Evolutionary conservation across 2,113 vertebrate species (phyloP).

Genomic region (Stomatorhinus ivindoensis): DNA sequence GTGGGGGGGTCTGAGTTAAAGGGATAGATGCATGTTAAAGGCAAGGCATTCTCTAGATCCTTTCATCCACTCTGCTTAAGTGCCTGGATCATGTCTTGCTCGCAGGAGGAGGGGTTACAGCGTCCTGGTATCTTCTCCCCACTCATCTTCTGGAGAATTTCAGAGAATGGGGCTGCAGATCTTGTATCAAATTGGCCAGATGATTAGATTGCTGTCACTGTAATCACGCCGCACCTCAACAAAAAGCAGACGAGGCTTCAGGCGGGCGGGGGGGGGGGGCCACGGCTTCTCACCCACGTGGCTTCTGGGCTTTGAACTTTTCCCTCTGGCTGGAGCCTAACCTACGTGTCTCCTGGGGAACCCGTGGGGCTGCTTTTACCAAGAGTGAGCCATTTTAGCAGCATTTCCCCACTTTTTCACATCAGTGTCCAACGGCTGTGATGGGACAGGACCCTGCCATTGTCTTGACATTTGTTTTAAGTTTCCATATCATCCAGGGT

Average conservation of each 20-base stretch:
- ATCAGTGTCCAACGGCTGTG: not conserved
- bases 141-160: not conserved
- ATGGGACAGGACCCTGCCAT: not conserved
- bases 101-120: not conserved
- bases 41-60: not conserved
- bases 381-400: not conserved
- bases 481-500: not conserved
- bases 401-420: not conserved
- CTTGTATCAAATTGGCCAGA: conserved; percentile 29
- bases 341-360: not conserved
- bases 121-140: not conserved
- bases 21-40: not conserved
- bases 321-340: not conserved
- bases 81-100: not conserved
- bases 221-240: conserved; percentile 35
- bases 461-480: not conserved
- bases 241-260: conserved; percentile 28
- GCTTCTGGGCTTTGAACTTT: not conserved
- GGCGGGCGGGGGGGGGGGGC: conserved; percentile 14
- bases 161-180: not conserved
- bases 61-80: not conserved
- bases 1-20: not conserved
- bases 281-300: not conserved
- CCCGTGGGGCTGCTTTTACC: not conserved
- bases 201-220: conserved; percentile 34